Percentiles rank a stretch among this genome's conserved stretches.
Conservation (phyloP, 1,140 invertebrate genomes). For the Cyrtorhinus lividipennis region DNA sequence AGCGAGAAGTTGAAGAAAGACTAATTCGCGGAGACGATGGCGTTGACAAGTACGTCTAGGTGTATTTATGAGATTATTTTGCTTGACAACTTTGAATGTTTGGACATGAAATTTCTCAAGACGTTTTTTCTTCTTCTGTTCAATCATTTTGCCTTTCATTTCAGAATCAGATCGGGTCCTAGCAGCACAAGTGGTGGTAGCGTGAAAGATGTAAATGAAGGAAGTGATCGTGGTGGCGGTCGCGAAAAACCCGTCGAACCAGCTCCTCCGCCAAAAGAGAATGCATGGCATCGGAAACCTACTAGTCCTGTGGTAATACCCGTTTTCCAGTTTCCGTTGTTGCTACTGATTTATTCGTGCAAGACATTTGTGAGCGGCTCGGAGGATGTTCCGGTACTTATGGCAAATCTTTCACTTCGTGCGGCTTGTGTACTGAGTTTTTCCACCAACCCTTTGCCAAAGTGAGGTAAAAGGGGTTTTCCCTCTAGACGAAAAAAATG, state of each 20-base stretch:
- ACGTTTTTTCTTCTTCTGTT: not conserved
- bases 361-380: no score
- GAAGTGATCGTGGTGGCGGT: not conserved
- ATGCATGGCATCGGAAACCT: slow-evolving; percentile 22
- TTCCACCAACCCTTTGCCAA: not conserved
- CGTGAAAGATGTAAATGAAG: slow-evolving; percentile 1
- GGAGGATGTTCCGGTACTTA: not conserved
- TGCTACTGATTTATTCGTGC: not conserved
- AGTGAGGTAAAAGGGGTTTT: not conserved
- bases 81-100: not conserved
- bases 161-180: slow-evolving; percentile 4
- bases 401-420: not conserved
- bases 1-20: slow-evolving; percentile 56
- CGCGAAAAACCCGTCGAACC: slow-evolving; percentile 22
- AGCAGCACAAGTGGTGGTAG: slow-evolving; percentile 9
- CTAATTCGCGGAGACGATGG: slow-evolving; percentile 33
- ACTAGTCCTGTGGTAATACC: not conserved
- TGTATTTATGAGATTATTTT: no score
- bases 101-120: no score
- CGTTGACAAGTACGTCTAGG: not conserved
- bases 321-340: not conserved
- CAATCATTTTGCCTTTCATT: not conserved
- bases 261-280: slow-evolving; percentile 25
- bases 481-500: not conserved
- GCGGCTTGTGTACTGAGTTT: not conserved